Base-by-base conservation (phyloP, 1,140 invertebrate species). In the Acyrthosiphon pisum region DNA sequence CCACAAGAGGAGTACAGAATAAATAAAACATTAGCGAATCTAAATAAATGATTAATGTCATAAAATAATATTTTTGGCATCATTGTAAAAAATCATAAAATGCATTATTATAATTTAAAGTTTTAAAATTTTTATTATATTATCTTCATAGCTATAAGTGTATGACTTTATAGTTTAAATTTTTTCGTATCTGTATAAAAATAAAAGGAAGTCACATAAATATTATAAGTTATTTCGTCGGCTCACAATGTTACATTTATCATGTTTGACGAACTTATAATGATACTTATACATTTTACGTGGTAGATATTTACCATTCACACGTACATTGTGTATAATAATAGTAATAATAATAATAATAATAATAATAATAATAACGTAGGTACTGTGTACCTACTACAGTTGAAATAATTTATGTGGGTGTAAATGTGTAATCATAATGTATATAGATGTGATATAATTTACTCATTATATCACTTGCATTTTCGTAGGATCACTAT, bases 401-500 rank as follows among this genome's bases (percentile, higher is more conserved):
- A 76, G 30, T 76, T 76, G 60, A n/a, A 76, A 76, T 76, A 76
- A 76, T 76, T 76, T 76, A 76, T 76, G n/a, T 76, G 60, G 60
- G 14, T 76, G n/a, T 76, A 76, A 76, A 76, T 76, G 60, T 76
- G 60, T 76, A 76, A n/a, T 76, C n/a, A 14, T n/a, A n/a, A 76
- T 76, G 60, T 35, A n/a, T 76, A 76, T n/a, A 35, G 14, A 76
- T 76, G 60, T 76, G 60, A 87, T 87, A 87, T 87, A 48, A 87
- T 87, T 88, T 88, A 20, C 48, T 88, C 30, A 48, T 88, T 88
- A 88, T 50, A 88, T 88, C 87, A 88, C 87, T 53, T 53, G 87
- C 14, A 22, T 53, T 88, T 88, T 88, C 87, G 8, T 88, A 48
- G 87, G n/a, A 48, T 76, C n/a, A 76, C 60, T 76, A 18, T 76